These are phyloP conservation scores for Dipus sagitta DNA, from an alignment of 2,797 vertebrate species.

Conservation along the genomic window DNA sequence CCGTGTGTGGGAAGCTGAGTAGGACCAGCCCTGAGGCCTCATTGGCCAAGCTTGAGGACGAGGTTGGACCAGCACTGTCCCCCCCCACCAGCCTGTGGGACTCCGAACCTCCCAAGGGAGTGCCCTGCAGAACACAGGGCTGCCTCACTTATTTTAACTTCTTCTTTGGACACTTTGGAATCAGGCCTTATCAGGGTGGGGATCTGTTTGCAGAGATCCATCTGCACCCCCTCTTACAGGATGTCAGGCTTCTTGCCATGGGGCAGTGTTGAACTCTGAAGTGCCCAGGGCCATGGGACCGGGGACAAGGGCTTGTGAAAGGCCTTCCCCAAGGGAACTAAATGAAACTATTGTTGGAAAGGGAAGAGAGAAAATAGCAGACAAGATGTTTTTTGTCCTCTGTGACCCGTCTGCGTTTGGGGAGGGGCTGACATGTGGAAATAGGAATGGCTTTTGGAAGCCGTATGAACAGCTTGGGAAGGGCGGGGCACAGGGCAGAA, in stretches of 20 bases:
- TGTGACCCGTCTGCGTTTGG: constrained; percentile 71
- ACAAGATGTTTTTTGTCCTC: constrained; percentile 79
- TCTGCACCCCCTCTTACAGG: constrained; percentile 43
- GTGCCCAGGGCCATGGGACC: constrained; percentile 50
- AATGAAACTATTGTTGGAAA: constrained; percentile 79
- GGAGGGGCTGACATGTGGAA: constrained; percentile 15
- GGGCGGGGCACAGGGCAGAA: not conserved
- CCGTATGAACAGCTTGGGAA: not conserved
- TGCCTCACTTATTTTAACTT: constrained; percentile 31
- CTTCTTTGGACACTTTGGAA: constrained; percentile 64
- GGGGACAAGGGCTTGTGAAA: constrained; percentile 10
- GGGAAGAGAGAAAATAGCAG: constrained; percentile 80
- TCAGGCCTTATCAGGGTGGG: constrained; percentile 61
- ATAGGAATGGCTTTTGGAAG: not conserved
- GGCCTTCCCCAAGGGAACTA: constrained; percentile 60
- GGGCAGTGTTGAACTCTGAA: constrained; percentile 59
- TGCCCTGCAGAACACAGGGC: not conserved
- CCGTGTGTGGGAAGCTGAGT: not conserved
- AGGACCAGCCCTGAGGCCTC: not conserved
- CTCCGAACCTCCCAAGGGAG: not conserved
- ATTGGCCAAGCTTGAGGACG: not conserved
- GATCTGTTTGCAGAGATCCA: constrained; percentile 64
- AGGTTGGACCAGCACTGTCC: not conserved
- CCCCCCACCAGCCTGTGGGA: not conserved
- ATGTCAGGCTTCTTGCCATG: constrained; percentile 30